Evolutionary conservation across 2,888 invertebrate species (phyloP).

Genomic region (Cataglyphis rosenhaueri): DNA sequence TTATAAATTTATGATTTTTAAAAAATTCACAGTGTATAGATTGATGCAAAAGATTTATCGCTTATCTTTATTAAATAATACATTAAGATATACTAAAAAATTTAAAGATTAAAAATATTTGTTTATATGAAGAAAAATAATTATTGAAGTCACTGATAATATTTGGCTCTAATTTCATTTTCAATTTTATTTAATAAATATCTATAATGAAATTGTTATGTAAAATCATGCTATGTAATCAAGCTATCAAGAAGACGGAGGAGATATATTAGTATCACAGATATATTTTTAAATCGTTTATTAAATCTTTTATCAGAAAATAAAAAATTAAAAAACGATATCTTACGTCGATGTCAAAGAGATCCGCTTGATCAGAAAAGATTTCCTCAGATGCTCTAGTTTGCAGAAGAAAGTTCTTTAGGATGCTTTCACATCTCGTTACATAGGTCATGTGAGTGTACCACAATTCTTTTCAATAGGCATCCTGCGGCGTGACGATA

Average conservation of each 20-base stretch:
- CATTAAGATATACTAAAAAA: background rate
- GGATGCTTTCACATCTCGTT: background rate
- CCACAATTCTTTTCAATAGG: conserved; percentile 54
- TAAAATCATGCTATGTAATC: background rate
- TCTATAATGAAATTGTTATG: background rate
- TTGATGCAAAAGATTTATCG: background rate
- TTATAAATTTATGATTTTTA: background rate
- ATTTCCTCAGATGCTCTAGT: background rate
- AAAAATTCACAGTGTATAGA: background rate
- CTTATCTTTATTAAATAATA: background rate
- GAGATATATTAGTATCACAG: background rate
- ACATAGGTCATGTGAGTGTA: conserved; percentile 7
- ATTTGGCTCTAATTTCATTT: background rate
- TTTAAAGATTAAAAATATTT: background rate
- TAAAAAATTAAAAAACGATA: background rate
- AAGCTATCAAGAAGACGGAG: background rate
- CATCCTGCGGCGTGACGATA: conserved; percentile 71
- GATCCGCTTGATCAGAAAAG: background rate
- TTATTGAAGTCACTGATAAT: background rate
- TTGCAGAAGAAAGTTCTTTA: conserved; percentile 33
- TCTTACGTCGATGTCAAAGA: background rate
- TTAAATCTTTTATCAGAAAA: background rate
- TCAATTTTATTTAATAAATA: background rate
- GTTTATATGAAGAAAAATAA: background rate
- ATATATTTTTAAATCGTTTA: background rate